phyloP scores from a whole-genome alignment of 1,140 invertebrate genomes.

The Ceratoteleas bidentatus region DNA sequence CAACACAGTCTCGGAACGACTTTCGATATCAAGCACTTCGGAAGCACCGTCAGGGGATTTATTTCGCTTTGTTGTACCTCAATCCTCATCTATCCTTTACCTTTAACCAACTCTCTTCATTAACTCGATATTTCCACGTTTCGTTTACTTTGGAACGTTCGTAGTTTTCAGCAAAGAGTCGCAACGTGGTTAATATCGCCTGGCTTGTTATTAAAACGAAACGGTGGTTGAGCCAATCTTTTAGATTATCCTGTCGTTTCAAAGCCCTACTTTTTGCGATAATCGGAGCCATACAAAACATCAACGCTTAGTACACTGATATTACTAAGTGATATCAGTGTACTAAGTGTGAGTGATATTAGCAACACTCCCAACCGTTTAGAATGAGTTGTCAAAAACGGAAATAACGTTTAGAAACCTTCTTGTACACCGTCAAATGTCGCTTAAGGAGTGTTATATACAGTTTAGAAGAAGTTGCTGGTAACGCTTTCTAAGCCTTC shows the following conservation, averaged over 20 bases:
- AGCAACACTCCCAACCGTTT: no score
- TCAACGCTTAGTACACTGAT: no score
- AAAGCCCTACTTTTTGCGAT: conserved; percentile 21
- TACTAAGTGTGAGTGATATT: no score
- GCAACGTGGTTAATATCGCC: conserved; percentile 25
- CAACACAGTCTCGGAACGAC: conserved; percentile 57
- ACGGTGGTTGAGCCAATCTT: conserved; percentile 9
- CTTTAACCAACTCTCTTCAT: conserved; percentile 58
- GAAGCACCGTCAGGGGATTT: conserved; percentile 59
- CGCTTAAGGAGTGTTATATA: no score
- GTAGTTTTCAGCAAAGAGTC: conserved; percentile 16
- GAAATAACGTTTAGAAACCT: no score
- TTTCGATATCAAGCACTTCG: conserved; percentile 62
- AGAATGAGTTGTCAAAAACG: no score
- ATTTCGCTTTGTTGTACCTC: conserved; percentile 62
- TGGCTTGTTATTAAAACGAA: conserved; percentile 51
- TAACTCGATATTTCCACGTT: conserved; percentile 52
- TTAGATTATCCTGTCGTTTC: conserved; percentile 8
- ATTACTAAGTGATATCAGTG: no score
- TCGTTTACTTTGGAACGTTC: conserved; percentile 37
- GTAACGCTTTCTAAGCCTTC: no score
- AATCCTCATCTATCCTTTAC: conserved; percentile 51
- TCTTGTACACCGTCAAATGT: no score
- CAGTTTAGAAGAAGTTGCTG: no score
- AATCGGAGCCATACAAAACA: no score